Base-by-base conservation (phyloP, 1,140 invertebrate species). In the Spodoptera frugiperda region DNA sequence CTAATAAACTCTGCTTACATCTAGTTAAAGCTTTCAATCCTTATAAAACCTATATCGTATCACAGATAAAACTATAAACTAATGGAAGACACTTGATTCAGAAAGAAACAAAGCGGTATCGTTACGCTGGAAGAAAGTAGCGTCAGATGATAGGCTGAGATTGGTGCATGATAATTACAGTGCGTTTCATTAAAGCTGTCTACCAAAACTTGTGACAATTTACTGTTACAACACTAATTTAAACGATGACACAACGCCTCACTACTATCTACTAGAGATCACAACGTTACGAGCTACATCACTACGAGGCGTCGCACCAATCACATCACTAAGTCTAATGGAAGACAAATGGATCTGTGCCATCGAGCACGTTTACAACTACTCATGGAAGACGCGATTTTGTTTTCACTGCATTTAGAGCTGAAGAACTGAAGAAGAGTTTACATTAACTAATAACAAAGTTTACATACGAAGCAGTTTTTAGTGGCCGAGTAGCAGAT, bases 161-260 rank as follows among this genome's bases (percentile, higher is more conserved):
- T 84, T 67, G 68, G 91, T 92, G 92, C 90, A 81, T 70, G 80
- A 81, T 91, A 91, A 91, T 89, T 93, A 92, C 91, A 93, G 92
- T 94, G 91, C 90, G 88, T 84, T 87, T 83, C 81, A 83, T 92
- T 94, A 94, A 94, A 94, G 92, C 92, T 94, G 90, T 92, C 90
- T 94, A 94, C 92, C 92, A 94, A 93, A 94, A 92, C 89, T 88
- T 87, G 87, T 81, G 84, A 86, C 82, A 91, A 87, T 90, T 90
- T 90, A 87, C 82, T 86, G 85, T 90, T 86, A 88, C 75, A 80
- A 79, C 67, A 82, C 67, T 80, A 80, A 77, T 78, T 82, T 54
- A 77, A 53, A 77, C 53, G 59, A 44, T 25, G 72, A 75, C 30
- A 78, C 65, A 51, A 33, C 63, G 53, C 74, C 59, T 76, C 78